Evolutionary conservation across 1,140 invertebrate genomes (phyloP), one percentile per base, ranked within the genome.

Genomic region (Cydia pomonella): DNA sequence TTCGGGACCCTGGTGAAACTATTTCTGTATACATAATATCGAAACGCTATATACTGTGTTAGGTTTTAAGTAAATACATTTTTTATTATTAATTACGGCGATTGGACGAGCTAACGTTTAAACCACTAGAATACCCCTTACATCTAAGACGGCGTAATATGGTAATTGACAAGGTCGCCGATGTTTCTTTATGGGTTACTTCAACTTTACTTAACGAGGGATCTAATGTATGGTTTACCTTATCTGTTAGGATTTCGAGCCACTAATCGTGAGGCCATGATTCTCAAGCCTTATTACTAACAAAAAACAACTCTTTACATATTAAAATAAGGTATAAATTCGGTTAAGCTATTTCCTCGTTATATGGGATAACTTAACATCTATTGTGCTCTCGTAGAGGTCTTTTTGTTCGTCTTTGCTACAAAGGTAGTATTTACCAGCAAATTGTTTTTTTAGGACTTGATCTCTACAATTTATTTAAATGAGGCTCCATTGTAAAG

Each of bases 131-230:
- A 41, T 41, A 41, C 6, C 38, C 38, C 10, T 64, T 21, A 64
- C 23, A 64, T 27, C 63, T 66, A 3, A 29, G 63, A 29, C 33
- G 59, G 63, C 63, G 63, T 66, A 66, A 66, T 69, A 69, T 41
- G 29, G 29, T 66, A 69, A 69, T 38, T 38, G 29, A 18, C 29
- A 69, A 69, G 64, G 64, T 9, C 64, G 29, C 63, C 63, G 63
- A 66, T 29, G n/a, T 38, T 33, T 4, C 29, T 69, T 69, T n/a
- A 66, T 29, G 63, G 25, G 63, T 66, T 33, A 66, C 33, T 66
- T 66, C 63, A 66, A 69, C 64, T 69, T 69, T 18, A 69, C n/a
- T 5, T 69, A 69, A 41, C 47, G 47, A 50, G 47, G 47, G n/a
- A 50, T n/a, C 47, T 47, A 47, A 3, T 47, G 18, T 6, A 53